phyloP scores from a whole-genome alignment of 2,888 invertebrate genomes.

The Calameuta pallipes region DNA sequence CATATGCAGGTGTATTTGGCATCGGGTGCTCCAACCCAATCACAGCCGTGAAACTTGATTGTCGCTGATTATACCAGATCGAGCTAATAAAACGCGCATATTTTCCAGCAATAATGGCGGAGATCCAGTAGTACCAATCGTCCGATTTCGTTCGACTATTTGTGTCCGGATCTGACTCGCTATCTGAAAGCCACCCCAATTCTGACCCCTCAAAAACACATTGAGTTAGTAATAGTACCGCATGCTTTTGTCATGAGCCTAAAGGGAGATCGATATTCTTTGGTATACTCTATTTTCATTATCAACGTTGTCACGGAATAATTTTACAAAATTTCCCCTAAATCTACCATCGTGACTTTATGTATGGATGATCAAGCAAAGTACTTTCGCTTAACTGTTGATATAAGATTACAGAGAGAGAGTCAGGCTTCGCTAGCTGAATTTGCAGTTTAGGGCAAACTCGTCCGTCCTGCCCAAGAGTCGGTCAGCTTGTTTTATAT shows the following conservation, averaged over 20 bases:
- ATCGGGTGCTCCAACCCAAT: conserved; percentile 53
- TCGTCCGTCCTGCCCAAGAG: conserved; percentile 47
- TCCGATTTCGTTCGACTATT: conserved; percentile 13
- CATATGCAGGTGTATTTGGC: conserved; percentile 64
- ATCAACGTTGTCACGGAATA: too few species aligned
- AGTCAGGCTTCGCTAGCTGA: conserved; percentile 39
- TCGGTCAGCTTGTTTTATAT: conserved; percentile 62
- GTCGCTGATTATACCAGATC: conserved; percentile 59
- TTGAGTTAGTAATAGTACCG: too few species aligned
- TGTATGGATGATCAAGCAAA: neutral
- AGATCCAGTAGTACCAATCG: conserved; percentile 2
- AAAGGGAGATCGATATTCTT: too few species aligned
- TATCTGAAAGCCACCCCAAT: too few species aligned
- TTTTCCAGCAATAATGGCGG: conserved; percentile 32
- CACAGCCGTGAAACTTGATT: conserved; percentile 63
- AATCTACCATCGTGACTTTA: too few species aligned
- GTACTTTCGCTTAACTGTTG: conserved; percentile 41
- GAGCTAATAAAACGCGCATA: conserved; percentile 56
- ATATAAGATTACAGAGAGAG: conserved; percentile 50
- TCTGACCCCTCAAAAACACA: too few species aligned
- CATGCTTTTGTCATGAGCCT: too few species aligned
- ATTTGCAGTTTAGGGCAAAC: conserved; percentile 54
- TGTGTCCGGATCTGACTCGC: neutral
- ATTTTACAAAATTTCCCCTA: too few species aligned
- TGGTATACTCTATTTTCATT: too few species aligned